Evolutionary conservation across 2,113 vertebrate species (phyloP), one percentile per base, ranked within the genome.

Genomic region (Collichthys lucidus): DNA sequence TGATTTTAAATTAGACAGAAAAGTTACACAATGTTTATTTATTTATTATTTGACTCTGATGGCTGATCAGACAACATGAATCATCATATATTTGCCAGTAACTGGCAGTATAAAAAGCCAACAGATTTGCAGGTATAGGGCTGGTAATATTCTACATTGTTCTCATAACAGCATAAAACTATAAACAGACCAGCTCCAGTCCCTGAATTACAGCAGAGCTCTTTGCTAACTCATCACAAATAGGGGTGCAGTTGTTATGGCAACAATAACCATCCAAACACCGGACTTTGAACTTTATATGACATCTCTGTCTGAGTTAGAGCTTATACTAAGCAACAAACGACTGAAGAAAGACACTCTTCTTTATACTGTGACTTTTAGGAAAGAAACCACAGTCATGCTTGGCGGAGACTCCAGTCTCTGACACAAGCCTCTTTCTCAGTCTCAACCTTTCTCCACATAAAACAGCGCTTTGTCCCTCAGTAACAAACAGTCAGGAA

Each of bases 381-480:
- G 29, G 56, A 57, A 61, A 77, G 77, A 82, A 80, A 63, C 78
- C 77, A 74, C 52, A 83, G 78, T 89, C 87, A 87, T 78, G 90
- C 74, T 78, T 85, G 83, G 80, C 82, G 83, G 74, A 11, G 61
- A 62, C 83, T 87, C 66, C 77, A 31, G 65, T 50, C 80, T 88
- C 71, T 47, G 63, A 91, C 90, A 93, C 90, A 94, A 87, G 74
- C 87, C 87, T 77, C 82, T 83, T 83, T 91, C 82, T 92, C 83
- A 89, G 69, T 26, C 64, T 77, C 84, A 85, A 83, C 77, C 80
- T 93, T 89, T 86, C 77, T 80, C 63, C 60, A 75, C 90, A 91
- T 90, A 83, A 92, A 93, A 89, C 90, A 87, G 61, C 75, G 67
- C 93, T 93, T 94, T 95, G 93, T 94, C 68, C 70, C 67, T 31